A percentile compares a stretch with the other conserved stretches of the same genome.
phyloP scores from a whole-genome alignment of 2,888 invertebrate genomes.

The Plagodis pulveraria region DNA sequence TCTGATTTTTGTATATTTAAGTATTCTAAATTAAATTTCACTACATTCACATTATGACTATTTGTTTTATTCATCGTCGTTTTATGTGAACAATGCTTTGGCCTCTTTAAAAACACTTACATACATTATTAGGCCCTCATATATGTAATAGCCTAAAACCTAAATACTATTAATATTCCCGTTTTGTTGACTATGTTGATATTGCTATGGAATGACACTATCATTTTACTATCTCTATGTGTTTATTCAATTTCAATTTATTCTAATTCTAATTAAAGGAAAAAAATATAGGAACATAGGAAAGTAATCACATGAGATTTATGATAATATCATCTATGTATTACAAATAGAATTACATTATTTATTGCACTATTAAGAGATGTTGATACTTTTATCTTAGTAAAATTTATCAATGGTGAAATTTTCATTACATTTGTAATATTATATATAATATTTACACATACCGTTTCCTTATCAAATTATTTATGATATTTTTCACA shows the following conservation, averaged over 20 bases:
- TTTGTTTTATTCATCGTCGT: too few species aligned
- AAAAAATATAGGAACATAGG: conserved; percentile 19
- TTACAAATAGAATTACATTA: conserved; percentile 3
- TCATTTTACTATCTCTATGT: conserved; percentile 29
- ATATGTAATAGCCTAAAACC: conserved; percentile 18
- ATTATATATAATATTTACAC: too few species aligned
- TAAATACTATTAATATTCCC: conserved; percentile 19
- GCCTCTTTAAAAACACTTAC: conserved; percentile 38
- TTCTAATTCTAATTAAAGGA: conserved; percentile 10
- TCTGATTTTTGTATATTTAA: too few species aligned
- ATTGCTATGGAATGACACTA: conserved; percentile 40
- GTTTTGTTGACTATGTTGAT: conserved; percentile 33
- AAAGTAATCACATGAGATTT: conserved; percentile 27
- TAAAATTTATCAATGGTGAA: too few species aligned
- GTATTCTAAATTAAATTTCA: not conserved
- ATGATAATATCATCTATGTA: conserved; percentile 23
- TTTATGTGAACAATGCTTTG: conserved; percentile 46
- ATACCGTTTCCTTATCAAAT: too few species aligned
- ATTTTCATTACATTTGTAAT: too few species aligned
- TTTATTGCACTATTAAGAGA: not conserved
- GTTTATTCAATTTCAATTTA: conserved; percentile 19
- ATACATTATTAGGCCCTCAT: conserved; percentile 34
- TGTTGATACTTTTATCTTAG: too few species aligned
- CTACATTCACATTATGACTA: too few species aligned
- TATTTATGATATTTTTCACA: too few species aligned